These are phyloP conservation scores for Aplocera efformata DNA, from an alignment of 2,888 invertebrate species.

Conservation along the genomic window DNA sequence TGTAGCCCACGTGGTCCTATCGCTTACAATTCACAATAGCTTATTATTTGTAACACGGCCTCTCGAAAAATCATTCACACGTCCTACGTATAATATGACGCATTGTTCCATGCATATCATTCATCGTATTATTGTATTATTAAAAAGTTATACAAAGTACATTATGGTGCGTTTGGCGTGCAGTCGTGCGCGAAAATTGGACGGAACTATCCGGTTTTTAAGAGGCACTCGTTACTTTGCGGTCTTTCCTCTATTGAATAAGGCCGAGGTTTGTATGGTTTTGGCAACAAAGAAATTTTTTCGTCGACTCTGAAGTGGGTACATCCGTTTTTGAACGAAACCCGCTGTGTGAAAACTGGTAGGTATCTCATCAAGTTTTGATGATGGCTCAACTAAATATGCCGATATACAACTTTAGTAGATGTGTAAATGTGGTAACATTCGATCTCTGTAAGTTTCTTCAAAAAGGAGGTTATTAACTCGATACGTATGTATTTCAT, in stretches of 20 bases:
- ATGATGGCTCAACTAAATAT: background rate
- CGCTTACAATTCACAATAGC: constrained; percentile 24
- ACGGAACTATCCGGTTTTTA: constrained; percentile 72
- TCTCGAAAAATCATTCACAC: constrained; percentile 33
- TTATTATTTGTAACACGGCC: constrained; percentile 29
- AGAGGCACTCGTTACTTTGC: constrained; percentile 45
- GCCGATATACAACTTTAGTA: no score
- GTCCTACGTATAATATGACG: constrained; percentile 24
- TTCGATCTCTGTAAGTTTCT: no score
- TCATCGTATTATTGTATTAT: constrained; percentile 59
- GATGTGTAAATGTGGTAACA: no score
- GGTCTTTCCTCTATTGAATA: constrained; percentile 18
- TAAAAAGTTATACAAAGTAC: constrained; percentile 71
- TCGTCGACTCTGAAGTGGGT: constrained; percentile 41
- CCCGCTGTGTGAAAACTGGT: constrained; percentile 19
- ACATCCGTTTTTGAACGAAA: constrained; percentile 51
- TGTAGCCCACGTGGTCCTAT: constrained; percentile 26
- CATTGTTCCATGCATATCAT: constrained; percentile 32
- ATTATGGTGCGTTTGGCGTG: constrained; percentile 54
- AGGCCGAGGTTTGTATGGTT: constrained; percentile 18
- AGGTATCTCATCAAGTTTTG: constrained; percentile 11
- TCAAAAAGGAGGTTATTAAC: no score
- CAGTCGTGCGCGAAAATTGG: constrained; percentile 69
- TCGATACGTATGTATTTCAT: no score
- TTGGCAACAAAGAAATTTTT: constrained; percentile 29